Conservation (phyloP, 2,888 invertebrate species). For the Chorisops tibialis region DNA sequence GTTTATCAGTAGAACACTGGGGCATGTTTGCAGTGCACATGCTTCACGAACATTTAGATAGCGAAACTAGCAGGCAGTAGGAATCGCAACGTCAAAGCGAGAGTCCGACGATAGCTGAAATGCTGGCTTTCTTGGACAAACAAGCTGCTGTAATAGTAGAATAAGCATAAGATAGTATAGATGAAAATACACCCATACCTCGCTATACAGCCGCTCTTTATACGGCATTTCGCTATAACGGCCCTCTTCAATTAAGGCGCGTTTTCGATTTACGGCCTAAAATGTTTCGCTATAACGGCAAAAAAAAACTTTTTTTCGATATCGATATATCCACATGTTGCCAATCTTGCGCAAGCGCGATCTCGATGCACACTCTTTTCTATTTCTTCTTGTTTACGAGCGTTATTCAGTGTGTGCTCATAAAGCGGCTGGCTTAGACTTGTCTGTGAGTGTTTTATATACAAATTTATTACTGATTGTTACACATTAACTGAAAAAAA, state of each 20-base stretch:
- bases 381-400: too few relatives aligned
- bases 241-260: too few relatives aligned
- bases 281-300: conserved; percentile 25
- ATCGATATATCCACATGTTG: conserved; percentile 23
- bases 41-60: neutral
- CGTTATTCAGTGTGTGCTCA: too few relatives aligned
- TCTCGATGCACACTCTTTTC: too few relatives aligned
- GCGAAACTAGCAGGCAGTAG: neutral
- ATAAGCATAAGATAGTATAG: too few relatives aligned
- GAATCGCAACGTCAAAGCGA: neutral
- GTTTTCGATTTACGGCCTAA: too few relatives aligned
- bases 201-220: too few relatives aligned
- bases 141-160: neutral
- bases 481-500: too few relatives aligned
- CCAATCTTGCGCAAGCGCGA: conserved; percentile 23
- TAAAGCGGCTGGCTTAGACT: too few relatives aligned
- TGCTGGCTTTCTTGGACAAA: neutral
- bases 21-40: neutral
- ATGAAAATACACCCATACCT: too few relatives aligned
- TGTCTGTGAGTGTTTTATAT: conserved; percentile 28
- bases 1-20: neutral
- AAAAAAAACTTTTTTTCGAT: conserved; percentile 24
- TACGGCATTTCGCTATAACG: too few relatives aligned
- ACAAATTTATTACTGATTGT: too few relatives aligned
- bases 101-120: neutral